Conservation (phyloP, 2,888 invertebrate genomes). For the Gandaritis pyraliata region DNA sequence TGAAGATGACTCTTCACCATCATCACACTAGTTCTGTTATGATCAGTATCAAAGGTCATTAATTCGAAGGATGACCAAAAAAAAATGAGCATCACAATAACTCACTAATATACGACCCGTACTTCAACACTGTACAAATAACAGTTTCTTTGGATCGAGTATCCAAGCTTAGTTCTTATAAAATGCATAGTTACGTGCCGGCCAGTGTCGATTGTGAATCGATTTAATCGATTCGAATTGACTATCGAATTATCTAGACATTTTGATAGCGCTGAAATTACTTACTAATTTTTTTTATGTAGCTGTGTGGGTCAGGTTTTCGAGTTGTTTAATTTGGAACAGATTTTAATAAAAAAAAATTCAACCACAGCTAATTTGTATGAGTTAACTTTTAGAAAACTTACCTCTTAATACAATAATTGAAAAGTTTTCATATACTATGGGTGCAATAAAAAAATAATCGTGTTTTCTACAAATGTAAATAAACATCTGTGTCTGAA, state of each 20-base stretch:
- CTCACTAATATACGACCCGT: too few relatives aligned
- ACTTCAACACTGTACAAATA: too few relatives aligned
- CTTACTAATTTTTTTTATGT: conserved; percentile 42
- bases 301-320: background rate
- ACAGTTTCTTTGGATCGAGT: background rate
- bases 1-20: background rate
- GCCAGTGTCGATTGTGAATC: conserved; percentile 43
- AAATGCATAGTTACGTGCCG: conserved; percentile 41
- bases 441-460: conserved; percentile 3
- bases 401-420: background rate
- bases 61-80: too few relatives aligned
- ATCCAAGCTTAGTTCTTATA: conserved; percentile 23
- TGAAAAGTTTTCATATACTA: conserved; percentile 17
- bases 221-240: conserved; percentile 40
- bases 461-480: background rate
- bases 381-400: background rate
- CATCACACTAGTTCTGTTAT: background rate
- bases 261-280: conserved; percentile 43
- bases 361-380: too few relatives aligned
- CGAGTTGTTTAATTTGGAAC: too few relatives aligned
- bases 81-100: too few relatives aligned
- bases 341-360: too few relatives aligned
- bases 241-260: conserved; percentile 40
- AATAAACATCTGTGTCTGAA: conserved; percentile 34
- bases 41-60: background rate